These are phyloP conservation scores for Xiphophorus maculatus DNA, from an alignment of 2,113 vertebrate species.

Conservation along the genomic window DNA sequence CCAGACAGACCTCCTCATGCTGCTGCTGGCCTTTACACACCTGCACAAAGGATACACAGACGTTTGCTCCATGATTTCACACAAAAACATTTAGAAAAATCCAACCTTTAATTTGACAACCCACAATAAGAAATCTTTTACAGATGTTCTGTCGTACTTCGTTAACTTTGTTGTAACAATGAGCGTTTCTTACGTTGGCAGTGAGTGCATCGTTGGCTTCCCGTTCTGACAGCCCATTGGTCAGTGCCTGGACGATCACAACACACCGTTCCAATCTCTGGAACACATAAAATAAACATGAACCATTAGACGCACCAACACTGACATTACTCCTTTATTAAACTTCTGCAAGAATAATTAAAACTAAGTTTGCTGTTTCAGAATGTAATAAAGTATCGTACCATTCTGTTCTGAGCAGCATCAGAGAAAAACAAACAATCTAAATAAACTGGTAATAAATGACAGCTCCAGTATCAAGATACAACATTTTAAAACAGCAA, in stretches of 20 bases:
- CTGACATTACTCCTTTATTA: too few species aligned
- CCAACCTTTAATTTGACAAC: neutral
- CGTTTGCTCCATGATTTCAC: neutral
- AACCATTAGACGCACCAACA: neutral
- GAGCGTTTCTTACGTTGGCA: constrained; percentile 81
- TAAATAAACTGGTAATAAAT: too few species aligned
- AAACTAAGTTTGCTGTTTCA: too few species aligned
- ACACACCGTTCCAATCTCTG: constrained; percentile 90
- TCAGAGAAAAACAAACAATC: too few species aligned
- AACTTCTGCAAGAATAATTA: too few species aligned
- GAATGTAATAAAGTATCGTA: too few species aligned
- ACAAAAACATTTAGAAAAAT: neutral
- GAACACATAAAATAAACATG: constrained; percentile 7
- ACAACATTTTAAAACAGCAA: too few species aligned
- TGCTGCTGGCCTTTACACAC: constrained; percentile 95
- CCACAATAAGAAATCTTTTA: neutral
- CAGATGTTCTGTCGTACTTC: neutral
- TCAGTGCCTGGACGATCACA: constrained; percentile 86
- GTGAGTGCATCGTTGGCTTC: constrained; percentile 95
- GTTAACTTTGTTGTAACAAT: neutral
- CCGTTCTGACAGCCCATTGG: constrained; percentile 88
- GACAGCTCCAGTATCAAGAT: too few species aligned
- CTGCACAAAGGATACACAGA: constrained; percentile 66
- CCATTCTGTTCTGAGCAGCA: too few species aligned
- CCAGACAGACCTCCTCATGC: constrained; percentile 94